These are phyloP conservation scores for Platycheirus rosarum DNA, from an alignment of 2,888 invertebrate genomes.

Conservation along the genomic window DNA sequence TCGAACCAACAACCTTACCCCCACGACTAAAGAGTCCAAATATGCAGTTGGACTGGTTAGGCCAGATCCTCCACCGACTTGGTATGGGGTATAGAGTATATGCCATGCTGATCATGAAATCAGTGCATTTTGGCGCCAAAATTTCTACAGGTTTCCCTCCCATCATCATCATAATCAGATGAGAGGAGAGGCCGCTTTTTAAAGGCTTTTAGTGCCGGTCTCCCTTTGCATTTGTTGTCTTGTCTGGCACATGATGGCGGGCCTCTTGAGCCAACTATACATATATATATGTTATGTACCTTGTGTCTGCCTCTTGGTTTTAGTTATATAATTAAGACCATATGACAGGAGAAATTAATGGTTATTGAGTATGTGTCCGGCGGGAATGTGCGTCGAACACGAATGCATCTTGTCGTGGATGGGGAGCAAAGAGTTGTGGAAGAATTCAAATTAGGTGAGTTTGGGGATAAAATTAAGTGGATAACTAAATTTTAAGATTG, in stretches of 20 bases:
- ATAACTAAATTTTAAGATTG: slow-evolving; percentile 56
- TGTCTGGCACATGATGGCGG: slow-evolving; percentile 18
- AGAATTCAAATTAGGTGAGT: slow-evolving; percentile 67
- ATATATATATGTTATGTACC: too few species aligned
- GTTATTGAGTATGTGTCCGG: slow-evolving; percentile 62
- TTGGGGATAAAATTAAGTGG: slow-evolving; percentile 72
- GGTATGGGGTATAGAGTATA: slow-evolving; percentile 1
- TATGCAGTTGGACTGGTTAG: slow-evolving; percentile 72
- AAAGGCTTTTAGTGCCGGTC: slow-evolving; percentile 69
- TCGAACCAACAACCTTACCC: slow-evolving; percentile 37
- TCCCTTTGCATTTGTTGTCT: slow-evolving; percentile 41
- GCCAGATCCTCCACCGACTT: slow-evolving; percentile 27
- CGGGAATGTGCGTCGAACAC: slow-evolving; percentile 53
- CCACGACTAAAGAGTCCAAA: slow-evolving; percentile 34
- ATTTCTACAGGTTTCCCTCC: slow-evolving; percentile 79
- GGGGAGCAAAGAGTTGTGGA: background rate
- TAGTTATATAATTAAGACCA: slow-evolving; percentile 70
- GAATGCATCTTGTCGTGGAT: slow-evolving; percentile 1
- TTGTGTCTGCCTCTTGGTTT: slow-evolving; percentile 64
- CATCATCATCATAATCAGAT: slow-evolving; percentile 3
- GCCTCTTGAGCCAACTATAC: slow-evolving; percentile 26
- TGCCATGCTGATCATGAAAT: slow-evolving; percentile 58
- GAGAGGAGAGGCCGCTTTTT: slow-evolving; percentile 32
- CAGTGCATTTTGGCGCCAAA: slow-evolving; percentile 80
- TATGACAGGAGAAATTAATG: slow-evolving; percentile 72